Percentiles rank a stretch among this genome's conserved stretches.
phyloP scores from a whole-genome alignment of 1,140 invertebrate species.

The Maniola jurtina region DNA sequence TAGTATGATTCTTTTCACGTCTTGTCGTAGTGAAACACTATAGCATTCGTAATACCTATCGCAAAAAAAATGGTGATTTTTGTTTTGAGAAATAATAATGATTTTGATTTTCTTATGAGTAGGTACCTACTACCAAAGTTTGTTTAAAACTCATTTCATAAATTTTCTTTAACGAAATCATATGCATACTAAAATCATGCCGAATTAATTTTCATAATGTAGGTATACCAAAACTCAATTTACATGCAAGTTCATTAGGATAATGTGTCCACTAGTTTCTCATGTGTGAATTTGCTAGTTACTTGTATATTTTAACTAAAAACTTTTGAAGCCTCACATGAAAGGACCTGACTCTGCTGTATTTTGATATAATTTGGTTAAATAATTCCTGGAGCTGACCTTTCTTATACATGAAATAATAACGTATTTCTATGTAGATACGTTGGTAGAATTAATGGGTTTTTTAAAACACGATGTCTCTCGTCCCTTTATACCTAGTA shows the following conservation, averaged over 20 bases:
- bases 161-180: background rate
- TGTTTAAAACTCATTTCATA: background rate
- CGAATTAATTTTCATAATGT: slow-evolving; percentile 34
- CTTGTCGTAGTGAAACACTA: too few species aligned
- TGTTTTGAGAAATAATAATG: too few species aligned
- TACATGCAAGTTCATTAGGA: slow-evolving; percentile 38
- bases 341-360: slow-evolving; percentile 17
- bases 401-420: slow-evolving; percentile 10
- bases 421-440: slow-evolving; percentile 1
- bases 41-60: too few species aligned
- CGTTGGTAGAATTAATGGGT: slow-evolving; percentile 10
- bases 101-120: too few species aligned
- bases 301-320: slow-evolving; percentile 39
- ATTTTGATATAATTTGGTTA: slow-evolving; percentile 22
- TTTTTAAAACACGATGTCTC: slow-evolving; percentile 7
- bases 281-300: slow-evolving; percentile 36
- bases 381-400: slow-evolving; percentile 8
- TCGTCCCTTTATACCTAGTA: background rate
- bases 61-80: too few species aligned
- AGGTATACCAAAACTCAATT: slow-evolving; percentile 33
- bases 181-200: slow-evolving; percentile 7
- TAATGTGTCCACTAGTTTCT: slow-evolving; percentile 33
- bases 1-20: too few species aligned
- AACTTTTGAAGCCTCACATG: slow-evolving; percentile 28
- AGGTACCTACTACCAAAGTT: background rate